Evolutionary conservation across 2,113 vertebrate species (phyloP), one percentile per base, ranked within the genome.

Genomic region (Peromyscus leucopus): DNA sequence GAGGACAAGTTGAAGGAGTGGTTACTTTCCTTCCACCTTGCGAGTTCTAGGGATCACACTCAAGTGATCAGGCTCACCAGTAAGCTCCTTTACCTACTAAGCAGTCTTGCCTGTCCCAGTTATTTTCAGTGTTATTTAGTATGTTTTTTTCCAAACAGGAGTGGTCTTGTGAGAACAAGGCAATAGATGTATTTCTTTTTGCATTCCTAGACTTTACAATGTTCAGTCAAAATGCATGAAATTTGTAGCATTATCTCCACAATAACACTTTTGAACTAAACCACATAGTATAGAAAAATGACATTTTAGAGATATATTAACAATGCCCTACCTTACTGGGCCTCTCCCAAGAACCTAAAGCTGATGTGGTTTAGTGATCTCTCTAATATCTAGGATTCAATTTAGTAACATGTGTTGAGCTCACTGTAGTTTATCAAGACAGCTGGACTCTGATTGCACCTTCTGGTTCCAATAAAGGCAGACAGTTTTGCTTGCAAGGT

Each of bases 311-410:
- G 7, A 80, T 31, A 12, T 42, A 10, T 26, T 15, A 46, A 71
- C 39, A 46, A 51, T 22, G 39, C 9, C 67, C 65, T 31, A 7
- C 21, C 92, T 72, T 92, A 75, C 33, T 92, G 80, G 39, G 36
- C 42, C 51, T 93, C 55, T 72, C 51, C 55, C 78, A 82, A 84
- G 8, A 78, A 42, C 46, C 93, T 51, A 95, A 90, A 80, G 7
- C 71, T 78, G 10, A 51, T 42, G 82, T 16, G 28, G 57, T 55
- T 76, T 67, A 51, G 19, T 76, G 10, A n/a, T 95, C 33, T 94
- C 91, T 90, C 84, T 76, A 85, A 82, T 33, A 96, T 12, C 75
- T 92, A 46, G 80, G 55, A 89, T 93, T 94, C 75, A 28, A 91
- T 74, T 93, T 95, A 24, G 2, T 57, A 63, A 33, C 16, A 31